Evolutionary conservation across 2,888 invertebrate species (phyloP).

Genomic region (Idaea straminata): DNA sequence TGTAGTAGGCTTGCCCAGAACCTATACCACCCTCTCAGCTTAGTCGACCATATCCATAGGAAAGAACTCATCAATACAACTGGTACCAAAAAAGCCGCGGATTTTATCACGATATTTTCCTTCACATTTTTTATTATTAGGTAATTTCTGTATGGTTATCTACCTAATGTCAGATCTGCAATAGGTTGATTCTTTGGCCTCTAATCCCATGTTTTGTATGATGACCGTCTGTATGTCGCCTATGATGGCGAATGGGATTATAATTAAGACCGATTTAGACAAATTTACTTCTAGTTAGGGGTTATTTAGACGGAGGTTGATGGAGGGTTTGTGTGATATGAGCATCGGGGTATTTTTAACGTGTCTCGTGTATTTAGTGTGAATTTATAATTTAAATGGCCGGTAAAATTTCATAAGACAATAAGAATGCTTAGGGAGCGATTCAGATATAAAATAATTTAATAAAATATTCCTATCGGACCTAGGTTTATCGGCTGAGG

Average conservation of each 20-base stretch:
- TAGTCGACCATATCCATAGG: too few species aligned
- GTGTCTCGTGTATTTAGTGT: neutral
- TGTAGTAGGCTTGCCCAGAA: too few species aligned
- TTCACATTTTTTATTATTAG: too few species aligned
- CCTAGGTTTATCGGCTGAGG: too few species aligned
- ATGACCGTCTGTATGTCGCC: neutral
- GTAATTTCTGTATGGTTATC: neutral
- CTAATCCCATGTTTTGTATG: neutral
- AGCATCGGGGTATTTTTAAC: neutral
- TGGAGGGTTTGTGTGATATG: neutral
- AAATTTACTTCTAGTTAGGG: neutral
- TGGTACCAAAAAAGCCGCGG: too few species aligned
- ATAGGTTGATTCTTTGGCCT: neutral
- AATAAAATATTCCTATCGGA: too few species aligned
- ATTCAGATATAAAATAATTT: too few species aligned
- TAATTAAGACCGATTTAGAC: neutral
- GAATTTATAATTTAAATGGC: neutral
- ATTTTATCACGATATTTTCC: too few species aligned
- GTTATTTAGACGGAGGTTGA: neutral
- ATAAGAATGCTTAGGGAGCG: too few species aligned
- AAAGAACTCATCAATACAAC: too few species aligned
- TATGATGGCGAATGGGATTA: neutral
- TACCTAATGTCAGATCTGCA: neutral
- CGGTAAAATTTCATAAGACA: too few species aligned
- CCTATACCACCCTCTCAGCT: too few species aligned